These are phyloP conservation scores for Lepetodrilus schrolli DNA, from an alignment of 2,888 invertebrate genomes.

Conservation along the genomic window DNA sequence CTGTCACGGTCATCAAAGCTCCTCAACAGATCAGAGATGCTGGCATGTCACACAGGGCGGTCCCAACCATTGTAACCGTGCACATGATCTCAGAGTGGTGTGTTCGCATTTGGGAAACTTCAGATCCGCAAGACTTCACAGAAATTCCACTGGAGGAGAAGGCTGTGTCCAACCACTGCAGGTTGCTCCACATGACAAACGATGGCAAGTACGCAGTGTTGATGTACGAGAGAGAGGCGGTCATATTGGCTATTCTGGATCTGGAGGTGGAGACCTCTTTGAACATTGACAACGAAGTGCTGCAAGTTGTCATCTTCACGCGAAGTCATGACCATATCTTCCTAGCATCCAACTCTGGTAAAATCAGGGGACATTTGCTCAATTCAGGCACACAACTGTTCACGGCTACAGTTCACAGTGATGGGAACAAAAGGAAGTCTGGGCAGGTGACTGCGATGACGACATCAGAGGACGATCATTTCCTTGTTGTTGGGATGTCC, in stretches of 20 bases:
- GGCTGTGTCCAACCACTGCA: not conserved
- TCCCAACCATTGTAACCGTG: conserved; percentile 26
- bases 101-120: conserved; percentile 24
- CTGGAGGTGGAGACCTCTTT: conserved; percentile 26
- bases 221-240: conserved; percentile 31
- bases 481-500: conserved; percentile 39
- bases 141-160: conserved; percentile 19
- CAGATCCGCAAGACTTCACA: not conserved
- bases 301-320: conserved; percentile 36
- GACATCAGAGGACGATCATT: conserved; percentile 47
- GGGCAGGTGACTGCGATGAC: conserved; percentile 34
- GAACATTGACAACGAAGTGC: conserved; percentile 33
- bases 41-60: conserved; percentile 22
- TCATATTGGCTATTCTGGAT: conserved; percentile 26
- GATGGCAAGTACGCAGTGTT: conserved; percentile 37
- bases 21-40: conserved; percentile 30
- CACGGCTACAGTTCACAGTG: not conserved
- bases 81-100: conserved; percentile 5
- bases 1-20: conserved; percentile 17
- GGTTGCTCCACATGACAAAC: conserved; percentile 32
- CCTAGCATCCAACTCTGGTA: conserved; percentile 33
- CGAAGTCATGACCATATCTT: conserved; percentile 45
- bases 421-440: not conserved
- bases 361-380: conserved; percentile 38
- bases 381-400: conserved; percentile 29